A percentile compares a stretch with the other conserved stretches of the same genome.
Evolutionary conservation across 2,113 vertebrate species (phyloP).

Genomic region (Platysteira castanea): DNA sequence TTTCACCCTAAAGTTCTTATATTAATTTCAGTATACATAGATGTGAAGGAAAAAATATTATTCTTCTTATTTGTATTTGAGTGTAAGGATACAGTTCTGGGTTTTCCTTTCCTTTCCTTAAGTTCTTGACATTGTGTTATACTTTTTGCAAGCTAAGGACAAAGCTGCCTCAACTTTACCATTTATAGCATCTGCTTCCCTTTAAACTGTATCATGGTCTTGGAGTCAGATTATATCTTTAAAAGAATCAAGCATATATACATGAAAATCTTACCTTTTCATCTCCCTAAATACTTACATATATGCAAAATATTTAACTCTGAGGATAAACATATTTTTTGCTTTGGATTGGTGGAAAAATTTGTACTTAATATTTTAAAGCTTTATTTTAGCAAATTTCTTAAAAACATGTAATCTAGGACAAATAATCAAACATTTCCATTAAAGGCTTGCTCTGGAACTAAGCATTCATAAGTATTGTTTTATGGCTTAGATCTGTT

Average conservation of each 20-base stretch:
- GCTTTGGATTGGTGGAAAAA: neutral
- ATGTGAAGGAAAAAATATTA: neutral
- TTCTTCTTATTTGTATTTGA: neutral
- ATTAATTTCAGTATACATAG: neutral
- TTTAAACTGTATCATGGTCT: neutral
- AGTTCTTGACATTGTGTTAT: neutral
- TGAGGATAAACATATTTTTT: neutral
- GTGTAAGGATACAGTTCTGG: neutral
- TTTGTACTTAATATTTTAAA: neutral
- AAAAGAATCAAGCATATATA: neutral
- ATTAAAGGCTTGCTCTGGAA: neutral
- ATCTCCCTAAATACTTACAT: neutral
- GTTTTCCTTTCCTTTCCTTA: neutral
- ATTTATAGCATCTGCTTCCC: neutral
- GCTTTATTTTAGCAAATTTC: neutral
- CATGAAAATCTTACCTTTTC: neutral
- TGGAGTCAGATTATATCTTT: neutral
- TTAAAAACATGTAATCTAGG: neutral
- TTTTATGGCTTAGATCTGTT: neutral
- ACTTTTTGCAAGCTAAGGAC: neutral
- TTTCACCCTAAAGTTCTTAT: neutral
- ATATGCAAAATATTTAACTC: neutral
- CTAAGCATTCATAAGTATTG: fast-evolving
- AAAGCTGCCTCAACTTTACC: neutral
- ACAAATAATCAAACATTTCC: neutral